phyloP scores from a whole-genome alignment of 2,797 vertebrate species.

The Phrynocephalus vlangalii region DNA sequence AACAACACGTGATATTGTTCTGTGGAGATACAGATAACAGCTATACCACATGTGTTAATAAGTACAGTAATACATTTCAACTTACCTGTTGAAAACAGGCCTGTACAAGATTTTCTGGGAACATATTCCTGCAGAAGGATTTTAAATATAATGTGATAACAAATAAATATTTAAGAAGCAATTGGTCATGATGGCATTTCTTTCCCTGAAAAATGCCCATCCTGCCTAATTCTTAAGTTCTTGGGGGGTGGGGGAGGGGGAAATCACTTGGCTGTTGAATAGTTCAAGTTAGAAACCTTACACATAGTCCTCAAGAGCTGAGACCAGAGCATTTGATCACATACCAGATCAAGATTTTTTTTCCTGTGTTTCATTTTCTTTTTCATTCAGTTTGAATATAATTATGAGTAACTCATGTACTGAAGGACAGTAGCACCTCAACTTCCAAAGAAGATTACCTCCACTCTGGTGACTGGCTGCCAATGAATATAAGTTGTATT shows the following conservation, averaged over 20 bases:
- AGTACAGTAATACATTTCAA: conserved; percentile 28
- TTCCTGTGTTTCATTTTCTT: neutral
- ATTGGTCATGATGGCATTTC: neutral
- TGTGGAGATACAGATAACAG: neutral
- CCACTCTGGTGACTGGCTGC: too few species aligned
- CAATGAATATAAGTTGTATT: too few species aligned
- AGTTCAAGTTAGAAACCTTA: neutral
- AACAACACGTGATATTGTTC: neutral
- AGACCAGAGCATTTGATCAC: neutral
- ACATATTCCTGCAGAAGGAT: conserved; percentile 91
- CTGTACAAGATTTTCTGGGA: conserved; percentile 97
- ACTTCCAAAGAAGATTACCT: neutral
- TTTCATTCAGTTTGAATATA: neutral
- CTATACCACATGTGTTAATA: neutral
- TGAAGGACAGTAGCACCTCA: too few species aligned
- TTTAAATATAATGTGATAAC: conserved; percentile 28
- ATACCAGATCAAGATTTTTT: neutral
- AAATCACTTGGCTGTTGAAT: neutral
- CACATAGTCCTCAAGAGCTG: conserved; percentile 21
- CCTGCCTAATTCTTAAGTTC: neutral
- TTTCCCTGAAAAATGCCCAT: neutral
- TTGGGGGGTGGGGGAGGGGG: too few species aligned
- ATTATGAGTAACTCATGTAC: too few species aligned
- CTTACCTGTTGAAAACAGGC: conserved; percentile 98
- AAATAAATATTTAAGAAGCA: conserved; percentile 20